Evolutionary conservation across 2,113 vertebrate species (phyloP).

Genomic region (Microtus oregoni): DNA sequence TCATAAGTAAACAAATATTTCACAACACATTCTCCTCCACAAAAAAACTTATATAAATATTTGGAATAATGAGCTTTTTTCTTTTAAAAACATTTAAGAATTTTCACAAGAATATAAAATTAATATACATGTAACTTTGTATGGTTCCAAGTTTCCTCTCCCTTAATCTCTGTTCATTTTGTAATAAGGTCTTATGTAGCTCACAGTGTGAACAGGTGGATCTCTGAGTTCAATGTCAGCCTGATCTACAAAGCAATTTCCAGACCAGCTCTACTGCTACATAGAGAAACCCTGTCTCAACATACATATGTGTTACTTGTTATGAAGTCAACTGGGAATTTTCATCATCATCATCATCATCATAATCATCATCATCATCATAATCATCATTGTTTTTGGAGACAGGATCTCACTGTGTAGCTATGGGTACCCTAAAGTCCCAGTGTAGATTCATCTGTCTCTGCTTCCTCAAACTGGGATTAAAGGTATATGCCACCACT

Average conservation of each 20-base stretch:
- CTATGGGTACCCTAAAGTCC: neutral
- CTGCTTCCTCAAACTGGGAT: neutral
- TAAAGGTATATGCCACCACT: neutral
- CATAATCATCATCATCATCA: neutral
- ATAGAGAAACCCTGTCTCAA: neutral
- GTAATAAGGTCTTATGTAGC: neutral
- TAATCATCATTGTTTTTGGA: neutral
- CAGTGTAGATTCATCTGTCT: neutral
- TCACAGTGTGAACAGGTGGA: neutral
- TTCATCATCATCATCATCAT: neutral
- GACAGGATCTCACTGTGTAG: neutral
- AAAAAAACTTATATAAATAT: slow-evolving; percentile 14
- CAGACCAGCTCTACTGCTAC: neutral
- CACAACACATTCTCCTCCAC: too few relatives aligned
- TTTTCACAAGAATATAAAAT: slow-evolving; percentile 54
- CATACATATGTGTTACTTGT: neutral
- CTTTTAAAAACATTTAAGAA: slow-evolving; percentile 52
- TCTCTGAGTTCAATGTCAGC: neutral
- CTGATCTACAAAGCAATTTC: neutral
- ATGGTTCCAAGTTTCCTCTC: slow-evolving; percentile 50
- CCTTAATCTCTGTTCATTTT: slow-evolving; percentile 56
- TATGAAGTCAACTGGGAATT: slow-evolving; percentile 39
- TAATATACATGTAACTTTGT: slow-evolving; percentile 65
- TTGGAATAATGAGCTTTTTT: slow-evolving; percentile 22
- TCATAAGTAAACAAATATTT: neutral